Evolutionary conservation across 1,140 invertebrate species (phyloP), one percentile per base, ranked within the genome.

Genomic region (Caerostris darwini): DNA sequence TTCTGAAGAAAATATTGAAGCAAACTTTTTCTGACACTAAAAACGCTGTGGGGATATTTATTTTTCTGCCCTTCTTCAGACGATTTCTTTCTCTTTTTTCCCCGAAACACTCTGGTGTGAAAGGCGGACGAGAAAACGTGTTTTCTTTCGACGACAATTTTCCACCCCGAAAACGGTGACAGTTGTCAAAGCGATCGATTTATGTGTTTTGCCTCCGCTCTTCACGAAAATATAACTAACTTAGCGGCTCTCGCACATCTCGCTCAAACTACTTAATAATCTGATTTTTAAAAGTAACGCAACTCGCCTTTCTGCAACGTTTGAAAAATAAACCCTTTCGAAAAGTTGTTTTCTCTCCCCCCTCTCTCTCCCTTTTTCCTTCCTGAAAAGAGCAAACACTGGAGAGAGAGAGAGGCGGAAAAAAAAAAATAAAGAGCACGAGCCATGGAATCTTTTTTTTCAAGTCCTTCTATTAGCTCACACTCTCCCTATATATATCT

Each of bases 221-320:
- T 7, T 77, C 34, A 77, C 71, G 71, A 77, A 53, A 77, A 10
- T 50, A 50, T 77, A 77, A 77, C 71, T 77, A 77, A 77, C 34
- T 77, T 50, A 77, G 71, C 34, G 50, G 53, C 34, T 1, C 34
- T 12, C 34, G 14, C 14, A 67, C 61, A 67, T 17, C 17, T 77
- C 34, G 5, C 34, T 12, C 8, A 10, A 77, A 77, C 71, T 77
- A 10, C 71, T 77, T 77, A 10, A 77, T 77, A 77, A 77, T 77
- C 34, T 77, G 71, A 77, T 77, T 77, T 67, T 53, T 34, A 7
- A 34, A 14, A 3, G 50, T 34, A 77, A 77, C 50, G 34, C 34
- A 12, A 12, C 34, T 50, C 10, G 10, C 12, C 53, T 77, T 77
- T 53, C 5, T 50, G 1, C 8, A 34, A 34, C 34, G 34, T 34